phyloP scores from a whole-genome alignment of 2,888 invertebrate species.

The Drosophila ustulata region DNA sequence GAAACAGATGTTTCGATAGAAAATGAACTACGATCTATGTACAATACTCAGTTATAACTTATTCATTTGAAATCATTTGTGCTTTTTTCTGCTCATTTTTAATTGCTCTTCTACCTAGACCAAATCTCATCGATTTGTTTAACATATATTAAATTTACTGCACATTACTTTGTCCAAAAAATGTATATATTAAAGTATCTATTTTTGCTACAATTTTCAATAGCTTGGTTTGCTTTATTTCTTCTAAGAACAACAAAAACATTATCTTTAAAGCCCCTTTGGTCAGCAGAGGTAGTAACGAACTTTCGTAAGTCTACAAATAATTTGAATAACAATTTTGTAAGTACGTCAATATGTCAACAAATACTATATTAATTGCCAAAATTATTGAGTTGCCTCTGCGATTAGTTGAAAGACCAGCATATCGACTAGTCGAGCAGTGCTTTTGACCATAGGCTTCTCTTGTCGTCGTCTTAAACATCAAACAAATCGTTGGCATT shows the following conservation, averaged over 20 bases:
- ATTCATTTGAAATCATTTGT: conserved; percentile 2
- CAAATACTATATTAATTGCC: too few species aligned
- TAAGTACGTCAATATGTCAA: too few species aligned
- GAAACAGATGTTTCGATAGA: conserved; percentile 19
- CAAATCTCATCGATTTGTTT: background rate
- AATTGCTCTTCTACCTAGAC: background rate
- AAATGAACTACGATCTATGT: conserved; percentile 14
- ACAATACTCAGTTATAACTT: conserved; percentile 7
- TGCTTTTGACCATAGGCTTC: too few species aligned
- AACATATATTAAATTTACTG: background rate
- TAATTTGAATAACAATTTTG: too few species aligned
- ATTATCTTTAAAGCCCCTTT: background rate
- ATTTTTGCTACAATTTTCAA: too few species aligned
- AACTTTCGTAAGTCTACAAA: background rate
- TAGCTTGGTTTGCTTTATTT: background rate
- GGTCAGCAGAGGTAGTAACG: background rate
- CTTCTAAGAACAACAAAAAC: background rate
- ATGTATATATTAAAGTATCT: too few species aligned
- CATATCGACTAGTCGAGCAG: background rate
- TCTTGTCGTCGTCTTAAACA: conserved; percentile 8
- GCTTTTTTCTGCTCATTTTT: background rate
- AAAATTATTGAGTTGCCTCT: too few species aligned
- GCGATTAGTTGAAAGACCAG: background rate
- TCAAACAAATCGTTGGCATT: conserved; percentile 21
- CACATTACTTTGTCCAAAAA: background rate